Evolutionary conservation across 2,113 vertebrate species (phyloP), one percentile per base, ranked within the genome.

Genomic region (Tauraco erythrolophus): DNA sequence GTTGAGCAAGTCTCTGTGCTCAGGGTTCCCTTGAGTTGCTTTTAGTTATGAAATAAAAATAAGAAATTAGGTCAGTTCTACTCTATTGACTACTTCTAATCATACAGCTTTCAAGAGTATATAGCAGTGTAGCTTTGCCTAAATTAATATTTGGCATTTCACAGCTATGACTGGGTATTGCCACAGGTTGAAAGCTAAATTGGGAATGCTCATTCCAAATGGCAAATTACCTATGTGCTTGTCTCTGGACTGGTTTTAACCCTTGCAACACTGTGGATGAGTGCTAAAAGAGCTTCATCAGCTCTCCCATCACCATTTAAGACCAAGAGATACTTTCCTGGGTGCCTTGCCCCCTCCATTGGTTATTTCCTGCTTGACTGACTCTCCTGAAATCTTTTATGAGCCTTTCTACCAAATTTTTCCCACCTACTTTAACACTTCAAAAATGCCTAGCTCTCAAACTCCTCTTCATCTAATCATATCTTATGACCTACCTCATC

Each of bases 31-130:
- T 72, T 65, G 91, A 87, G 84, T 69, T 96, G 69, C 72, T 92
- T 89, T 79, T 57, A 76, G 88, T 96, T 97, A 92, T 72, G 89
- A 95, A 97, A 89, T 94, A 79, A 84, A 96, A 95, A 81, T 82
- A 91, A 96, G 86, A 66, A 95, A 89, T 97, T 53, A 82, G 69
- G 83, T 94, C 94, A 95, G 77, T 91, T 84, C 62, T 72, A 69
- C 57, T 88, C 69, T 57, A 6, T 84, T 92, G 92, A 91, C 71
- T 83, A 43, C 41, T 74, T 61, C 74, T 65, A 17, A 76, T 76
- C 61, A 83, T 60, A 43, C 51, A 61, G 83, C 57, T 92, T 87
- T 58, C 77, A 71, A 78, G 76, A 57, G 60, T 5, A 25, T 72
- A 19, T 16, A 76, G 69, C 86, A 75, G 46, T 9, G 1, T 25